Conservation (phyloP, 2,113 vertebrate species). For the Oryzias javanicus region DNA sequence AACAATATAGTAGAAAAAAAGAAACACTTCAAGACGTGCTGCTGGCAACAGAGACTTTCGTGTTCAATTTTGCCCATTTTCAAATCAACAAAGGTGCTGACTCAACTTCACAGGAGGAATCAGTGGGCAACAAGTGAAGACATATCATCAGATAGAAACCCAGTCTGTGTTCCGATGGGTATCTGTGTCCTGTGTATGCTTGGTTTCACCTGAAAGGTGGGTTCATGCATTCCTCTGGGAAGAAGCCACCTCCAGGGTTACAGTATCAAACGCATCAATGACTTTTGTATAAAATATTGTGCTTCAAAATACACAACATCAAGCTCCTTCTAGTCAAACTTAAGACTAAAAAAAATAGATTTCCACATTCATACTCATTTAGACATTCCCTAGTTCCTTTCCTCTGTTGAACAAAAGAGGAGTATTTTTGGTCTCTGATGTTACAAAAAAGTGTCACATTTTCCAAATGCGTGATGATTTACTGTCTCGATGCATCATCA, state of each 20-base stretch:
- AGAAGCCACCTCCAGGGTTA: background rate
- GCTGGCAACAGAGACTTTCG: background rate
- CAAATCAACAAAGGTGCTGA: background rate
- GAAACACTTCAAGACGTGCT: background rate
- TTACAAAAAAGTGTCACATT: background rate
- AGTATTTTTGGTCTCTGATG: background rate
- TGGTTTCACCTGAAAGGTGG: conserved; percentile 26
- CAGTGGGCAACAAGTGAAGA: background rate
- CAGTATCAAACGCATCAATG: conserved; percentile 2
- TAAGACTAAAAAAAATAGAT: background rate
- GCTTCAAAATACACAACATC: no score
- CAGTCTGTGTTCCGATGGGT: conserved; percentile 11
- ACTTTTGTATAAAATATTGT: background rate
- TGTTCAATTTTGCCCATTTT: background rate
- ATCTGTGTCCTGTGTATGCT: conserved; percentile 5
- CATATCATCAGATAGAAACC: conserved; percentile 21
- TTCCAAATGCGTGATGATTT: background rate
- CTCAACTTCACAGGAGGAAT: background rate
- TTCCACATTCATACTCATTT: background rate
- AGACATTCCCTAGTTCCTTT: no score
- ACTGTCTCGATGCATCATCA: background rate
- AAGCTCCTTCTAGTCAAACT: background rate
- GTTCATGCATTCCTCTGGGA: background rate
- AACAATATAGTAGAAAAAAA: background rate
- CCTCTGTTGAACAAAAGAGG: conserved; percentile 18